Evolutionary conservation across 2,113 vertebrate species (phyloP), one percentile per base, ranked within the genome.

Genomic region (Bostrychus sinensis): DNA sequence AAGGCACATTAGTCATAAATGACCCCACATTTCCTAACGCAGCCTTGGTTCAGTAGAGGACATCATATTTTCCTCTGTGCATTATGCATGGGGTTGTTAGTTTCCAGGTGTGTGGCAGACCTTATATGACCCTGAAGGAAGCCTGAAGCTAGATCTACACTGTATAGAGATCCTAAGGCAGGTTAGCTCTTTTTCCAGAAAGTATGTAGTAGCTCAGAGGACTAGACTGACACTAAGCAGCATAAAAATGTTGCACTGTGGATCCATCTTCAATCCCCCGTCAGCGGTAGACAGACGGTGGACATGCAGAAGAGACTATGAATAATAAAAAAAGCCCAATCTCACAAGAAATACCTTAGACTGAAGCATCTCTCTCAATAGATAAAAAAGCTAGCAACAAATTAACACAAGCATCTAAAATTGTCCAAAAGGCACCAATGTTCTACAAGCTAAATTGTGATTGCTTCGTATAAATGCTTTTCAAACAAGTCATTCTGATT

Each of bases 221-320:
- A 7, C 25, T 19, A 38, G 51, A 38, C 6, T 56, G 72, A 77
- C 72, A 75, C 55, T 61, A 70, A 77, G 70, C 60, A 56, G 66
- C 67, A 53, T 71, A 37, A 75, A 75, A 72, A 66, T 72, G 57
- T 64, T 17, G n/a, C 77, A 73, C 43, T 59, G 54, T 56, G 72
- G 56, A 78, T 70, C 37, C 62, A 55, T 81, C 69, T 56, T 22
- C 39, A 66, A 60, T 71, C 72, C 70, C 62, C 66, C n/a, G 17
- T 66, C 75, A 71, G 34, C 38, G 7, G 39, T 22, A n/a, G 38
- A 25, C 12, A 66, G 43, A 20, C 62, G 36, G 46, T 57, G 55
- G 56, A 62, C 17, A 13, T 26, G 23, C 26, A n/a, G 16, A 50
- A 60, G 66, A 25, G 25, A 69, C 26, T 55, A 4, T 51, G 42